Percentiles rank a stretch among this genome's conserved stretches.
Conservation (phyloP, 2,797 vertebrate genomes). For the Podarcis siculus region DNA sequence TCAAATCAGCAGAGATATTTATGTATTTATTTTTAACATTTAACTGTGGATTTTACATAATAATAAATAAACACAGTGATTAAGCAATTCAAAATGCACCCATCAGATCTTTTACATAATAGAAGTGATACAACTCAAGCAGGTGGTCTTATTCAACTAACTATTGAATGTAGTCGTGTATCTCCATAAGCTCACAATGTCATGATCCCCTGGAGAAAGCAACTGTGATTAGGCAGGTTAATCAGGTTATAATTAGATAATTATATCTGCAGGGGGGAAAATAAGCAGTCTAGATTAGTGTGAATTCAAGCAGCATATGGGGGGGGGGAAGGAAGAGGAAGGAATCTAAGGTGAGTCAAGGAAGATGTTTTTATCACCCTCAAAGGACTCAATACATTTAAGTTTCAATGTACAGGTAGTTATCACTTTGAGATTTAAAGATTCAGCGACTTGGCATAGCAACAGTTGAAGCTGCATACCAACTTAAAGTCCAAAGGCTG, state of each 20-base stretch:
- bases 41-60: neutral
- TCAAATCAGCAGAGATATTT: neutral
- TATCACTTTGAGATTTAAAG: neutral
- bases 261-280: neutral
- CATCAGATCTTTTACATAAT: neutral
- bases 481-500: neutral
- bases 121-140: neutral
- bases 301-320: neutral
- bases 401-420: neutral
- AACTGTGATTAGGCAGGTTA: neutral
- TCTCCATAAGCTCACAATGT: neutral
- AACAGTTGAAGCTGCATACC: neutral
- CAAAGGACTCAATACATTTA: neutral
- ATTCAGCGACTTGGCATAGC: neutral
- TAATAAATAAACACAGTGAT: neutral
- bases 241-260: neutral
- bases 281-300: neutral
- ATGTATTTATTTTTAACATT: neutral
- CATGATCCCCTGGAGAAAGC: neutral
- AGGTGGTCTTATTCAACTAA: neutral
- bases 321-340: neutral
- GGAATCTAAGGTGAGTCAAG: no score
- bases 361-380: neutral
- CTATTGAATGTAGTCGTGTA: neutral
- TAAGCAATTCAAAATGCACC: neutral